Percentiles rank a stretch among this genome's conserved stretches.
Conservation (phyloP, 2,113 vertebrate species). For the Prunella fulvescens region DNA sequence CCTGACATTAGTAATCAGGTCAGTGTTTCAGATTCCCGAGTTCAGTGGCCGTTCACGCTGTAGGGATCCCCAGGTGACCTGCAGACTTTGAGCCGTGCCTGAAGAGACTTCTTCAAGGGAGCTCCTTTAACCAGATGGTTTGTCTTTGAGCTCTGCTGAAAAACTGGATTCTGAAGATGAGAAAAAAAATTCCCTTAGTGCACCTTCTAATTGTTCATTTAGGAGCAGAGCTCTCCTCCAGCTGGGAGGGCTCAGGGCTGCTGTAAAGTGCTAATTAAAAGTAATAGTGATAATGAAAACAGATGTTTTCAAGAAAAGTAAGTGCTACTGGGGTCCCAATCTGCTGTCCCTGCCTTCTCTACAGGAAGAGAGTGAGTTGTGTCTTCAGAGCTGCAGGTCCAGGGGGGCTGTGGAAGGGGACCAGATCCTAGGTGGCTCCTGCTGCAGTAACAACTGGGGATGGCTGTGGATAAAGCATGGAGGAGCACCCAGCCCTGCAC, state of each 20-base stretch:
- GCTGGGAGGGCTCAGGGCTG: conserved; percentile 39
- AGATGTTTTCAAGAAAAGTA: conserved; percentile 42
- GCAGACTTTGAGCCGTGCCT: neutral
- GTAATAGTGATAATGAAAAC: conserved; percentile 55
- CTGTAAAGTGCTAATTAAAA: conserved; percentile 66
- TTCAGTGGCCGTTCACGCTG: neutral
- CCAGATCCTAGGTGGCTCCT: fast-evolving
- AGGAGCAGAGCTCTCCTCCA: conserved; percentile 53
- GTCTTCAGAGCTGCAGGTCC: neutral
- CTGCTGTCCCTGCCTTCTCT: neutral
- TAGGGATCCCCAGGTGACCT: neutral
- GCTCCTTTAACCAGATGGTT: neutral
- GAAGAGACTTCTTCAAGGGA: conserved; percentile 21
- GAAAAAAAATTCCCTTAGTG: conserved; percentile 15
- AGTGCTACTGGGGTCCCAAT: neutral
- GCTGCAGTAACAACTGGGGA: fast-evolving
- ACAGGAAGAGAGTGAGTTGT: neutral
- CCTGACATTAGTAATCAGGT: neutral
- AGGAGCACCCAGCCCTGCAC: neutral
- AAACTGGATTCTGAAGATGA: conserved; percentile 30
- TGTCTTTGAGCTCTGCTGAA: conserved; percentile 40
- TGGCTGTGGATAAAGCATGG: fast-evolving
- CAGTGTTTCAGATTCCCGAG: neutral
- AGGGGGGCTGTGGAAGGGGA: neutral
- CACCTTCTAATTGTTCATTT: conserved; percentile 58